A percentile compares a stretch with the other conserved stretches of the same genome.
Evolutionary conservation across 2,888 invertebrate species (phyloP).

Genomic region (Ochropleura leucogaster): DNA sequence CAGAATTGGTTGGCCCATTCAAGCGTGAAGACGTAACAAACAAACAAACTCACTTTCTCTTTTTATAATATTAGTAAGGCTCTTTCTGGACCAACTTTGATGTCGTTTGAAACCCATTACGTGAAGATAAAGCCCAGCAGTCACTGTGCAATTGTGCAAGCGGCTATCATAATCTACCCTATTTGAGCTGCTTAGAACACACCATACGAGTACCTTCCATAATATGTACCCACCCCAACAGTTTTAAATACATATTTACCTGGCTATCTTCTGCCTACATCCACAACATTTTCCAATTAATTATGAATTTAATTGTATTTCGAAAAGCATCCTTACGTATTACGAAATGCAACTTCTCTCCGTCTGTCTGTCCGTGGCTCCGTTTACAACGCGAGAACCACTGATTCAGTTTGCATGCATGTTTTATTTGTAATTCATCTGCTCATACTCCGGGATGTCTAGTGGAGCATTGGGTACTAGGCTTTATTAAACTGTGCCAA

Average conservation of each 20-base stretch:
- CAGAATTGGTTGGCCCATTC: too few relatives aligned
- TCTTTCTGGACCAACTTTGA: neutral
- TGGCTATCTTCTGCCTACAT: neutral
- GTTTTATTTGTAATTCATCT: constrained; percentile 47
- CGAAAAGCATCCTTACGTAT: constrained; percentile 39
- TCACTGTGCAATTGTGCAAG: neutral
- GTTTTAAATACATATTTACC: constrained; percentile 1
- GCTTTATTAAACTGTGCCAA: constrained; percentile 48
- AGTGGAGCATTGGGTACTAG: constrained; percentile 2
- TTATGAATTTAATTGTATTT: constrained; percentile 48
- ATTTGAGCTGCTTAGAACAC: neutral
- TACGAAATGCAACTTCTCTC: constrained; percentile 45
- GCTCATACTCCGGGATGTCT: constrained; percentile 17
- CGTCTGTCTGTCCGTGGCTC: constrained; percentile 45
- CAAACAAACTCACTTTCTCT: neutral
- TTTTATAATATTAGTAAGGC: neutral
- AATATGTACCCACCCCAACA: neutral
- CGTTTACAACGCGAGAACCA: constrained; percentile 31
- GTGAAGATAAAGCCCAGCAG: neutral
- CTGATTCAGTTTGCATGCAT: constrained; percentile 49
- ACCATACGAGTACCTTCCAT: neutral
- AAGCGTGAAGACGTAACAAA: too few relatives aligned
- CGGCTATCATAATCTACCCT: neutral
- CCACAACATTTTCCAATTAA: constrained; percentile 36
- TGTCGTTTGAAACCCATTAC: neutral